These are phyloP conservation scores for Anhinga anhinga DNA, from an alignment of 2,113 vertebrate species.

Conservation along the genomic window DNA sequence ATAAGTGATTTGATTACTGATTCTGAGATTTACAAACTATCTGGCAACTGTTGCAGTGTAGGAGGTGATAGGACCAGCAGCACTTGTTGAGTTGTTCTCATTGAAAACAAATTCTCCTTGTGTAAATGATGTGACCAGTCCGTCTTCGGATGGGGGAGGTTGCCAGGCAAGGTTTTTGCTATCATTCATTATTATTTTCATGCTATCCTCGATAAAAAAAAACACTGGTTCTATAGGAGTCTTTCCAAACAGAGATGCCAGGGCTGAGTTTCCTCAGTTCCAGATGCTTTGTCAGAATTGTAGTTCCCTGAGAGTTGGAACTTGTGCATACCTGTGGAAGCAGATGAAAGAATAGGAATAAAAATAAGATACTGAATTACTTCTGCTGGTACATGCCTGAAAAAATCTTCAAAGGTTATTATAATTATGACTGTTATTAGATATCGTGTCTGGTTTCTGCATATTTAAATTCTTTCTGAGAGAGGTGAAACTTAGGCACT, in stretches of 20 bases:
- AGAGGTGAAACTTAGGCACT: slow-evolving; percentile 43
- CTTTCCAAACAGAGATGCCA: neutral
- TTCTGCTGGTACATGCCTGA: slow-evolving; percentile 52
- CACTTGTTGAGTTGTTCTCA: neutral
- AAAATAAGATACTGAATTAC: slow-evolving; percentile 30
- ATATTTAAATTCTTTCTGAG: slow-evolving; percentile 54
- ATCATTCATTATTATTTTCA: neutral
- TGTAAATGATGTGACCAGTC: neutral
- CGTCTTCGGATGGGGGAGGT: neutral
- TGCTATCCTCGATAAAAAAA: neutral
- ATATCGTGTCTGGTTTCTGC: slow-evolving; percentile 46
- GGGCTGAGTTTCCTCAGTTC: neutral
- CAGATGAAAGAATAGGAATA: slow-evolving; percentile 20
- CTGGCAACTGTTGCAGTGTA: neutral
- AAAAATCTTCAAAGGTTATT: slow-evolving; percentile 65
- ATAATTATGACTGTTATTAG: slow-evolving; percentile 59
- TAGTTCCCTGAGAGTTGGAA: slow-evolving; percentile 25
- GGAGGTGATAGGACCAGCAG: neutral
- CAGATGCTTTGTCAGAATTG: slow-evolving; percentile 15
- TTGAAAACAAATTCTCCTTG: neutral
- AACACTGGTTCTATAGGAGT: neutral
- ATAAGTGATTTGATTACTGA: neutral
- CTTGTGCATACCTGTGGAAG: slow-evolving; percentile 21
- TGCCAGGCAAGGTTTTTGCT: neutral
- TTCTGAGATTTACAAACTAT: slow-evolving; percentile 5